phyloP scores from a whole-genome alignment of 2,113 vertebrate genomes.

The Peromyscus californicus region DNA sequence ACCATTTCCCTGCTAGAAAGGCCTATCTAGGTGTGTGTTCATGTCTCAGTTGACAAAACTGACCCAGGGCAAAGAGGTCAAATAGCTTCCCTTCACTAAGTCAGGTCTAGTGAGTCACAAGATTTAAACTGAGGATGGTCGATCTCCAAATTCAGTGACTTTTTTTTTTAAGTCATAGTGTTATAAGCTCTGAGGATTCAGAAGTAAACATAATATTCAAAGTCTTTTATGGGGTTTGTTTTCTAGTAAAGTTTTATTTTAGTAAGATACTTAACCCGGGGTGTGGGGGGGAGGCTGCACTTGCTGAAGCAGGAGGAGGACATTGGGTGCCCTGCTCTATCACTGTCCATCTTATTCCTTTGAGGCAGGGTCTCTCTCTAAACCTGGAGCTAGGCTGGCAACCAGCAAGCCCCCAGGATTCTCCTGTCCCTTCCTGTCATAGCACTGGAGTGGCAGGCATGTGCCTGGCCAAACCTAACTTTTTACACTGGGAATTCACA shows the following conservation, averaged over 20 bases:
- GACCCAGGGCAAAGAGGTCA: background rate
- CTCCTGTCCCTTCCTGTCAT: too few species aligned
- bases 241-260: conserved; percentile 15
- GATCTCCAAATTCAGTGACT: background rate
- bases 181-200: background rate
- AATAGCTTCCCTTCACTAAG: conserved; percentile 50
- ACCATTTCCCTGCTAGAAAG: background rate
- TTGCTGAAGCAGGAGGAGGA: background rate
- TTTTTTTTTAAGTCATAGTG: conserved; percentile 36
- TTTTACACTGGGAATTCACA: background rate
- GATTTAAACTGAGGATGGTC: background rate
- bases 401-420: background rate
- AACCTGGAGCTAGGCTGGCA: background rate
- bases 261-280: background rate
- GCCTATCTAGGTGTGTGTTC: background rate
- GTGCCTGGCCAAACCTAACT: background rate
- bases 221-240: conserved; percentile 22
- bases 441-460: too few species aligned
- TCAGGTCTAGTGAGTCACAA: background rate
- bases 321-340: background rate
- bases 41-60: conserved; percentile 45
- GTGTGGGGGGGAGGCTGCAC: background rate
- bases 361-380: background rate
- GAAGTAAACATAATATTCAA: background rate
- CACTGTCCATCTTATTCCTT: background rate